Base-by-base conservation (phyloP, 2,888 invertebrate genomes). In the Liodrosophila aerea region DNA sequence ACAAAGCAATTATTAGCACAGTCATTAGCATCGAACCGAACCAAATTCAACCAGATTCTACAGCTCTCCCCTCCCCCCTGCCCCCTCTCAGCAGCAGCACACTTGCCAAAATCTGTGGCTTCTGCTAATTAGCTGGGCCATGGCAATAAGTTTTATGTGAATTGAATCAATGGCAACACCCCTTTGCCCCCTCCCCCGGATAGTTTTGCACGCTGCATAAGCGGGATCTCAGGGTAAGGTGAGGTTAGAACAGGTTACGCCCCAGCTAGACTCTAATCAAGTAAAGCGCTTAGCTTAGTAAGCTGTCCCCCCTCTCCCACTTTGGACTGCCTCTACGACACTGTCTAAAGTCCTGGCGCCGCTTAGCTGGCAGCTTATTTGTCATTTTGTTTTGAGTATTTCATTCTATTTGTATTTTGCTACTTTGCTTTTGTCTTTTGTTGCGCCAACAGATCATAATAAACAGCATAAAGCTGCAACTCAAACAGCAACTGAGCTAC, bases 1-100 rank as follows among this genome's bases (percentile, higher is more conserved):
- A 73, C 71, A 82, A 73, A 78, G 65, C 71, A 73, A 78, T 76
- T 76, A 76, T 76, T 76, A 63, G 81, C 76, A 68, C 49, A 64
- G 74, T 74, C 76, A 80, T 76, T 76, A 80, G 68, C 68, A 73
- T 31, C 44, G 58, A 53, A 30, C 47, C 34, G 37, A 22, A 47
- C 5, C 46, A 11, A 29, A 29, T 34, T 33, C 11, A 13, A 49
- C 34, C 33, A 13, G 16, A 40, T 4, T 5, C 22, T 22, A 22
- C 22, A 22, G 5, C 22, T 5, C 22, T 22, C 22, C 22, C 5
- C 22, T 4, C 2, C n/a, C 11, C 22, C 43, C 18, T 39, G 22
- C n/a, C 12, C 15, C 11, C 9, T 8, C 7, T 16, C 29, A 31
- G 13, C 8, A 7, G 1, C 39, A 9, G 9, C 39, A 9, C 34